Conservation (phyloP, 2,888 invertebrate genomes). For the Pollenia griseotomentosa region DNA sequence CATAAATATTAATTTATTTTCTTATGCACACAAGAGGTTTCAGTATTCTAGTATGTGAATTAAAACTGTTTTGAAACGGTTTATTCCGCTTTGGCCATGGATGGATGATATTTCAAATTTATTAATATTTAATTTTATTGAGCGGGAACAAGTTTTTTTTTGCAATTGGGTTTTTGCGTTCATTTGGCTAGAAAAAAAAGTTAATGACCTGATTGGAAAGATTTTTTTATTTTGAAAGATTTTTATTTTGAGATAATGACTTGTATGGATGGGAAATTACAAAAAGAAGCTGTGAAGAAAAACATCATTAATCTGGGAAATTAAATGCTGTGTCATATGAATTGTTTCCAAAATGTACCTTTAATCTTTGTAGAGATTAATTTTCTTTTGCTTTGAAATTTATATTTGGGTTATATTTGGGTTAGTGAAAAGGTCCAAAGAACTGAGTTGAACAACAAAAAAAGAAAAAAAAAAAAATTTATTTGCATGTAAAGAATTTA, state of each 20-base stretch:
- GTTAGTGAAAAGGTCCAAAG: no score
- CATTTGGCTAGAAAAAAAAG: constrained; percentile 26
- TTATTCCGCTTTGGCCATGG: constrained; percentile 31
- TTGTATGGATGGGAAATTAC: constrained; percentile 5
- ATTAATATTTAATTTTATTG: constrained; percentile 27
- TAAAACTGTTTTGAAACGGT: constrained; percentile 50
- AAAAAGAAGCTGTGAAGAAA: background rate
- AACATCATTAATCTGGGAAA: constrained; percentile 15
- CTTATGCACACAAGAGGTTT: background rate
- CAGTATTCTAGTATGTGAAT: constrained; percentile 1
- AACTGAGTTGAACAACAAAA: no score
- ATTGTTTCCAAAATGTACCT: background rate
- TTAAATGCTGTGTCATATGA: constrained; percentile 40
- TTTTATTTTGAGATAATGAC: constrained; percentile 19
- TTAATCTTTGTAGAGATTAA: background rate
- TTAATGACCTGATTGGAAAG: constrained; percentile 58
- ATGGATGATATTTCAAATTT: constrained; percentile 64
- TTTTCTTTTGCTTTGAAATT: background rate
- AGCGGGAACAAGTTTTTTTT: constrained; percentile 25
- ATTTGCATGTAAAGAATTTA: no score
- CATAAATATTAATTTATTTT: constrained; percentile 35
- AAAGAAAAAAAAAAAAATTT: no score
- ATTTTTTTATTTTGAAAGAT: constrained; percentile 35
- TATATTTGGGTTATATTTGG: no score
- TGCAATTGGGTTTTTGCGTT: constrained; percentile 27